These are phyloP conservation scores for Beris morrisii DNA, from an alignment of 2,888 invertebrate species.

Conservation along the genomic window DNA sequence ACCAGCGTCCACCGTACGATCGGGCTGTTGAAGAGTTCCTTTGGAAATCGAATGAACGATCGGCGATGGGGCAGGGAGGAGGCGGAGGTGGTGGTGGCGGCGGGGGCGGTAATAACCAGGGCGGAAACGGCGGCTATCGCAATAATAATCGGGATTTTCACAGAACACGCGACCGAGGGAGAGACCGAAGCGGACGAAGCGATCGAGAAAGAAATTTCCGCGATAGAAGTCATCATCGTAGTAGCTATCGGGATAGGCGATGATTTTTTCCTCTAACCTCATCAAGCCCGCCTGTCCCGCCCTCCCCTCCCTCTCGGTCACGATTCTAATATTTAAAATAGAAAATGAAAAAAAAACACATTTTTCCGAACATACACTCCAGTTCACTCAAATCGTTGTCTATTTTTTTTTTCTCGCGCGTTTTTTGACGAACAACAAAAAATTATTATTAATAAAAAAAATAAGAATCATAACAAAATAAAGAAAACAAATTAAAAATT, in stretches of 20 bases:
- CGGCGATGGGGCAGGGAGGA: conserved; percentile 41
- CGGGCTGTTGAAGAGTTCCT: conserved; percentile 86
- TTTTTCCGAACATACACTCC: conserved; percentile 27
- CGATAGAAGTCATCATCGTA: conserved; percentile 48
- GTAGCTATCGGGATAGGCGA: conserved; percentile 45
- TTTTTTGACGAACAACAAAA: conserved; percentile 14
- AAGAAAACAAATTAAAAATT: conserved; percentile 3
- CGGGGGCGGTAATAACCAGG: background rate
- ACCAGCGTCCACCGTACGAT: conserved; percentile 66
- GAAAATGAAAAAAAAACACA: background rate
- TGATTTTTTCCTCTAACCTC: conserved; percentile 41
- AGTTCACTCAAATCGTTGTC: conserved; percentile 14
- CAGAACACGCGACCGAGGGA: conserved; percentile 50
- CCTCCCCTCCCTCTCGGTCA: background rate
- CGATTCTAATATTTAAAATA: conserved; percentile 10
- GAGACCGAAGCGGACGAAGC: conserved; percentile 50
- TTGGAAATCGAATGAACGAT: conserved; percentile 63
- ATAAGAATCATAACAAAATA: conserved; percentile 13
- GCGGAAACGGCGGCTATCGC: conserved; percentile 44
- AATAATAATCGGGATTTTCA: conserved; percentile 51
- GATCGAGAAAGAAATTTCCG: conserved; percentile 59
- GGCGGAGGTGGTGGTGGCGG: conserved; percentile 31
- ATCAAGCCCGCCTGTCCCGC: conserved; percentile 16
- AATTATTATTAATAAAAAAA: conserved; percentile 15
- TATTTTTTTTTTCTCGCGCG: conserved; percentile 1